phyloP scores from a whole-genome alignment of 1,140 invertebrate species.

The Leptinotarsa undecemlineata region DNA sequence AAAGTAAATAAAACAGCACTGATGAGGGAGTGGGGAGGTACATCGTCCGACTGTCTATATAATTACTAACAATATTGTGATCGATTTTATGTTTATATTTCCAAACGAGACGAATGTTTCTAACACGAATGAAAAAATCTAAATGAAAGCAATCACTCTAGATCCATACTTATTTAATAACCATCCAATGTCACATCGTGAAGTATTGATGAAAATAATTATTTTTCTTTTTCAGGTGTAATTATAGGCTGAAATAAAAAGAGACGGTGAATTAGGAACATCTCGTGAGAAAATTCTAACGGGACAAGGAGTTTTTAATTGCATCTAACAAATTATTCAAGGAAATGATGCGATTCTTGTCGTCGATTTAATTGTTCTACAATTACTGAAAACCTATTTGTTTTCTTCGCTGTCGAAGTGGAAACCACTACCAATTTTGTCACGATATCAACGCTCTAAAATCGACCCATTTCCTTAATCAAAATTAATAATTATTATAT shows the following conservation, averaged over 20 bases:
- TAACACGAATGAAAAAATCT: not conserved
- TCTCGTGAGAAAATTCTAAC: not conserved
- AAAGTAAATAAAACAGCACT: slow-evolving; percentile 1
- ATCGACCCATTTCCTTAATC: slow-evolving; percentile 7
- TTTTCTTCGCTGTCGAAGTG: slow-evolving; percentile 17
- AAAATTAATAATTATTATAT: too few species aligned
- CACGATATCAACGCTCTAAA: slow-evolving; percentile 33
- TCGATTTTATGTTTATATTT: not conserved
- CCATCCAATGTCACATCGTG: not conserved
- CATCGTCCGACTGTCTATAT: slow-evolving; percentile 3
- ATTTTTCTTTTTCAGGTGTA: not conserved
- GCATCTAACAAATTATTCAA: slow-evolving; percentile 42
- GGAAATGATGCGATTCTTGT: slow-evolving; percentile 36
- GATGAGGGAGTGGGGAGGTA: not conserved
- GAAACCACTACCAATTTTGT: slow-evolving; percentile 8
- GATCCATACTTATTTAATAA: not conserved
- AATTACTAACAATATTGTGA: slow-evolving; percentile 2
- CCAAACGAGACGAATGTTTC: too few species aligned
- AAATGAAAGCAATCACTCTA: not conserved
- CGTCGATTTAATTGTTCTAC: slow-evolving; percentile 48
- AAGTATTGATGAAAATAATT: slow-evolving; percentile 14
- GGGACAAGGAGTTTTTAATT: slow-evolving; percentile 26
- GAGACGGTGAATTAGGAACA: slow-evolving; percentile 6
- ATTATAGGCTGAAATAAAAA: slow-evolving; percentile 1
- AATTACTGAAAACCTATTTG: slow-evolving; percentile 34